Evolutionary conservation across 2,113 vertebrate genomes (phyloP).

Genomic region (Lasiurus cinereus): DNA sequence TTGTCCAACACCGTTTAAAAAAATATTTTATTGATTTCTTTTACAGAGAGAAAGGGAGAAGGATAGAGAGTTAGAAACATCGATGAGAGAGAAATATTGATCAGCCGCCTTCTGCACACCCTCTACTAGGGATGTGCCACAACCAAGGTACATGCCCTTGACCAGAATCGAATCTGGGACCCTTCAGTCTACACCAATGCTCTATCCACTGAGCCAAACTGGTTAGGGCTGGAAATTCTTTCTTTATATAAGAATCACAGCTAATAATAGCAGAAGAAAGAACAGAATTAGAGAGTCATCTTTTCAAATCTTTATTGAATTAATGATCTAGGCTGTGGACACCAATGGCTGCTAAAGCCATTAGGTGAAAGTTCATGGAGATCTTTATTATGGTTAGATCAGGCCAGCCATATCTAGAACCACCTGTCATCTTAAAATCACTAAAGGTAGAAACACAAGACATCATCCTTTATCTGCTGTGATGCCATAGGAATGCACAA

Average conservation of each 20-base stretch:
- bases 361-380: not conserved
- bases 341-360: not conserved
- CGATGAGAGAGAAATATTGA: no score
- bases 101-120: no score
- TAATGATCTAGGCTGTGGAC: not conserved
- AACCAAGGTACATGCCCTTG: no score
- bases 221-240: not conserved
- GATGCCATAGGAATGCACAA: not conserved
- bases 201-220: no score
- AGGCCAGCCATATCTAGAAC: not conserved
- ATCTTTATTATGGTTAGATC: not conserved
- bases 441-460: not conserved
- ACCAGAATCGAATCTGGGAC: no score
- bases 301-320: not conserved
- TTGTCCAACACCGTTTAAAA: no score
- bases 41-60: no score
- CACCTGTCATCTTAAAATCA: not conserved
- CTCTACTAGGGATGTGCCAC: no score
- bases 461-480: not conserved
- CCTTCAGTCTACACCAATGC: no score
- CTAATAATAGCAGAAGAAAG: not conserved
- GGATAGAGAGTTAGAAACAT: no score
- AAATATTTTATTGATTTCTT: no score
- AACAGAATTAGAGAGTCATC: not conserved
- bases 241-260: not conserved